Conservation (phyloP, 2,797 vertebrate genomes). For the Vireo griseus region DNA sequence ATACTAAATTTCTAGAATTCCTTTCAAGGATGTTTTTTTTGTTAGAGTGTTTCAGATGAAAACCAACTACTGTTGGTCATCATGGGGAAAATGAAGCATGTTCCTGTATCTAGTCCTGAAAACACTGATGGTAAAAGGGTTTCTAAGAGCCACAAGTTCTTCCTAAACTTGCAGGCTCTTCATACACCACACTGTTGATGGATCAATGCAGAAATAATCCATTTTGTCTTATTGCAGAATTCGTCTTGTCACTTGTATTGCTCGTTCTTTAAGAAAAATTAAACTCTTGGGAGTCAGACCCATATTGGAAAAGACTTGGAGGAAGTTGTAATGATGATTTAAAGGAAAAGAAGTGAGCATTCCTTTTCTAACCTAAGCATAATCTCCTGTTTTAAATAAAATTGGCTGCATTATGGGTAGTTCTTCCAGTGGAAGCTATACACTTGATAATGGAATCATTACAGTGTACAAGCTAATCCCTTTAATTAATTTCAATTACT, state of each 20-base stretch:
- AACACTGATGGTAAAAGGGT: background rate
- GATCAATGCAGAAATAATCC: background rate
- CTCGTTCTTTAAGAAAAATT: background rate
- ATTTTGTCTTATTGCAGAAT: background rate
- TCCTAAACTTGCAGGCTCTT: background rate
- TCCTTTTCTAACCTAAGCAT: background rate
- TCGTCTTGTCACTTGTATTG: background rate
- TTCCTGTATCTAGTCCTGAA: background rate
- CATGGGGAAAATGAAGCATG: rapidly evolving
- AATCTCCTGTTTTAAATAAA: background rate
- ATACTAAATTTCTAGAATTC: background rate
- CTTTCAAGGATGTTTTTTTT: background rate
- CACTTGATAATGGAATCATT: background rate
- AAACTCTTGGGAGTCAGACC: background rate
- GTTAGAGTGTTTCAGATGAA: background rate
- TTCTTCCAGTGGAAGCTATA: background rate
- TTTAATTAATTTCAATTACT: background rate
- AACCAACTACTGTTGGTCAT: rapidly evolving
- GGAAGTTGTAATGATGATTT: background rate
- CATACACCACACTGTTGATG: background rate
- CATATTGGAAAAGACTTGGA: background rate
- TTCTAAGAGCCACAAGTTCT: background rate
- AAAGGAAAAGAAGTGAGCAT: background rate
- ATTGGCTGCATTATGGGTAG: background rate
- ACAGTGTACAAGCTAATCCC: background rate